A percentile compares a stretch with the other conserved stretches of the same genome.
These are phyloP conservation scores for Drosophila busckii DNA, from an alignment of 1,140 invertebrate species.

Conservation along the genomic window DNA sequence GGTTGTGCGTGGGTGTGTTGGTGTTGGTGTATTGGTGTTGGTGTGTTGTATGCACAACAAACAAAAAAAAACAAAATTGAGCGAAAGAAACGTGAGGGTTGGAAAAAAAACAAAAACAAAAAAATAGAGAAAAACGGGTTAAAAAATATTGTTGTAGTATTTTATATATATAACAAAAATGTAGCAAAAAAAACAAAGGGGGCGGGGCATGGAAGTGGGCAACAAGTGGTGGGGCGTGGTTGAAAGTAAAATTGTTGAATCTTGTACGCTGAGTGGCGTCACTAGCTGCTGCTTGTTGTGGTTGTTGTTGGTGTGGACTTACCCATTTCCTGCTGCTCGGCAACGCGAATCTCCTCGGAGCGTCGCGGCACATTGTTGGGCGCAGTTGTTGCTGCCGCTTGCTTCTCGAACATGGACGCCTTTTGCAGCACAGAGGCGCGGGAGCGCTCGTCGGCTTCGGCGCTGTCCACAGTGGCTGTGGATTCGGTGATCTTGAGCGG, in stretches of 20 bases:
- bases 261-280: background rate
- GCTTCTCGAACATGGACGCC: slow-evolving; percentile 78
- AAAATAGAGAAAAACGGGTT: slow-evolving; percentile 36
- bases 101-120: slow-evolving; percentile 41
- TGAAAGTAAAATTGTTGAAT: background rate
- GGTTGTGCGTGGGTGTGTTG: slow-evolving; percentile 19
- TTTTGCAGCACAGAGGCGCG: slow-evolving; percentile 76
- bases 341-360: slow-evolving; percentile 31
- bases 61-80: slow-evolving; percentile 38
- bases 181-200: slow-evolving; percentile 2
- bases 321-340: slow-evolving; percentile 73
- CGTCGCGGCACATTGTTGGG: slow-evolving; percentile 21
- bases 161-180: background rate
- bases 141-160: slow-evolving; percentile 40
- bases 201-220: background rate
- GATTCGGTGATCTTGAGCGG: slow-evolving; percentile 70
- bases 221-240: slow-evolving; percentile 5
- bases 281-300: background rate
- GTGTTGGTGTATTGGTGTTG: slow-evolving; percentile 20
- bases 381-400: slow-evolving; percentile 11
- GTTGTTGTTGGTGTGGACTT: slow-evolving; percentile 27
- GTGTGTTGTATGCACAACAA: slow-evolving; percentile 32
- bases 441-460: slow-evolving; percentile 61
- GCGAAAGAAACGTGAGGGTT: slow-evolving; percentile 29
- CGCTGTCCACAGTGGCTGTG: slow-evolving; percentile 12